These are phyloP conservation scores for Hydroisotoma schaefferi DNA, from an alignment of 2,888 invertebrate genomes.

Conservation along the genomic window DNA sequence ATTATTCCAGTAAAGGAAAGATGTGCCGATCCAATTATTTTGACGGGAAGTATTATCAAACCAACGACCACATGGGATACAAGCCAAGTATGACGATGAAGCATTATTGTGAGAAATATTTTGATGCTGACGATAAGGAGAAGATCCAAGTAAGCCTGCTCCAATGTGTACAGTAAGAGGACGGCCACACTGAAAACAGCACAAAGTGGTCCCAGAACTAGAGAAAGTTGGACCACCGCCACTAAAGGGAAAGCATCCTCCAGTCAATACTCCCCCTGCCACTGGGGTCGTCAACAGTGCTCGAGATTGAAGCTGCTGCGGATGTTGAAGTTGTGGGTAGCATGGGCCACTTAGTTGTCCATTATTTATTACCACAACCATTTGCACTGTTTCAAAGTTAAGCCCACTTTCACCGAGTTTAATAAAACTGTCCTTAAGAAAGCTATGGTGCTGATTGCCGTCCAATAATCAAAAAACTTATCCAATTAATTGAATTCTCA, in stretches of 20 bases:
- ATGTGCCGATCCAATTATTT: conserved; percentile 38
- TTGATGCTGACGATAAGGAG: conserved; percentile 23
- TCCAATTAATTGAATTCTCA: too few relatives aligned
- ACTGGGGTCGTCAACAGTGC: conserved; percentile 40
- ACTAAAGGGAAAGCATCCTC: conserved; percentile 18
- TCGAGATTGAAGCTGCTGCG: conserved; percentile 31
- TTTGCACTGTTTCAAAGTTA: too few relatives aligned
- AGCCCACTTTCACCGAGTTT: too few relatives aligned
- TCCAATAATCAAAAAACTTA: too few relatives aligned
- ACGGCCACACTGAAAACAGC: conserved; percentile 47
- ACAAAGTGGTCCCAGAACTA: conserved; percentile 37
- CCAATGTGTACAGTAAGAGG: conserved; percentile 45
- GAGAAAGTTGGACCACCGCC: conserved; percentile 17
- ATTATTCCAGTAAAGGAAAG: conserved; percentile 42
- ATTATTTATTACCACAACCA: conserved; percentile 48
- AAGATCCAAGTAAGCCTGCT: conserved; percentile 18
- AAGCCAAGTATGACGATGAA: conserved; percentile 40
- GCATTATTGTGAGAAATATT: conserved; percentile 22
- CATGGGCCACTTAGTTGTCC: conserved; percentile 43
- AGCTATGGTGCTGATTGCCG: too few relatives aligned
- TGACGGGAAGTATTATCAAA: conserved; percentile 37
- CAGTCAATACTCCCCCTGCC: conserved; percentile 19
- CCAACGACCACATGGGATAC: conserved; percentile 46
- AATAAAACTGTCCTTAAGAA: too few relatives aligned
- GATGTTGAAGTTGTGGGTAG: conserved; percentile 45